phyloP scores from a whole-genome alignment of 2,888 invertebrate genomes.

The Conus canariensis region DNA sequence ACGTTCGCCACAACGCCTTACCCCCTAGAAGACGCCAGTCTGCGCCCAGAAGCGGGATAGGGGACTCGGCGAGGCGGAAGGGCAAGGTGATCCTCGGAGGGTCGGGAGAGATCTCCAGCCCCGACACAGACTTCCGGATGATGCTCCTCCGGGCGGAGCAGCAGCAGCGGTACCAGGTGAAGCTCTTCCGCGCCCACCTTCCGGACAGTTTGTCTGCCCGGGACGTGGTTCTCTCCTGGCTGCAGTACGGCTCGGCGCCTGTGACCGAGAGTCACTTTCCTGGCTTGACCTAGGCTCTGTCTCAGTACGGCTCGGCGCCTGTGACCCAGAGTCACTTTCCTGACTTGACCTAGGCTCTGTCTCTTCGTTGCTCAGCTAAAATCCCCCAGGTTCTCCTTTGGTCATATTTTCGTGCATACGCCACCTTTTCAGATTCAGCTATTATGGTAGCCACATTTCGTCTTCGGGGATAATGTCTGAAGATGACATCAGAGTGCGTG shows the following conservation, averaged over 20 bases:
- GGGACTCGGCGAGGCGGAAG: too few species aligned
- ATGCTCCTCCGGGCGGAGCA: background rate
- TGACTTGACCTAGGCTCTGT: background rate
- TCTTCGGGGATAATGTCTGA: too few species aligned
- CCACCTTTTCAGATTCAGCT: too few species aligned
- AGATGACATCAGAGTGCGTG: too few species aligned
- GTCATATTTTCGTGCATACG: too few species aligned
- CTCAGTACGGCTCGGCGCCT: constrained; percentile 40
- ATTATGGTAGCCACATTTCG: too few species aligned
- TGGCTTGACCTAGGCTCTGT: background rate
- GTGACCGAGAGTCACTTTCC: constrained; percentile 38
- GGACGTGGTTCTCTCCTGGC: constrained; percentile 44
- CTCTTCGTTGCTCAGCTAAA: too few species aligned
- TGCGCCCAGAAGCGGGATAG: background rate
- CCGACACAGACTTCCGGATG: background rate
- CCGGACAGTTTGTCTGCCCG: constrained; percentile 40
- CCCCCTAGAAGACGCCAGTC: background rate
- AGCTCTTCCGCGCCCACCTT: constrained; percentile 6
- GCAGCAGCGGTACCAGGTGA: constrained; percentile 7
- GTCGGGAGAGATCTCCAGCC: too few species aligned
- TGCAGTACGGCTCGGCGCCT: constrained; percentile 42
- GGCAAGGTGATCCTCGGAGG: background rate
- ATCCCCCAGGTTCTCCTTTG: too few species aligned
- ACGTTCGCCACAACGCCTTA: background rate
- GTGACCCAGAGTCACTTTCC: constrained; percentile 38